Conservation (phyloP, 92 coral and sea anemone genomes). For the Desmophyllum pertusum region DNA sequence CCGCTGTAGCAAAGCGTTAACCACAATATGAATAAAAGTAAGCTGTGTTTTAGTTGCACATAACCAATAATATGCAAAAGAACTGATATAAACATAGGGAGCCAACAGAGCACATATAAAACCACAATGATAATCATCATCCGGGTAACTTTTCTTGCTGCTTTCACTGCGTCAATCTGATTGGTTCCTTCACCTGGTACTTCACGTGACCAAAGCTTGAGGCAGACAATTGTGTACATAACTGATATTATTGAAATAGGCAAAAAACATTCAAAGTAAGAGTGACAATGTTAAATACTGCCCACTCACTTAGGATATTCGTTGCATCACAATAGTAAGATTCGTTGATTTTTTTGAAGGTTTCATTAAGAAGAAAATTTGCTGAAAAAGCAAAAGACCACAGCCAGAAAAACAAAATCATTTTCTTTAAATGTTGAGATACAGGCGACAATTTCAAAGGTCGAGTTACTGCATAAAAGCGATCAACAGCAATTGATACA, state of each 20-base stretch:
- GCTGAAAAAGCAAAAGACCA: background rate
- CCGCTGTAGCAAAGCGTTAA: background rate
- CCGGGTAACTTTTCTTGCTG: slow-evolving; percentile 10
- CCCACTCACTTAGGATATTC: background rate
- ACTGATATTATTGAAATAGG: background rate
- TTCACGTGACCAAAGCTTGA: slow-evolving; percentile 17
- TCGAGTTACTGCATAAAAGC: slow-evolving; percentile 12
- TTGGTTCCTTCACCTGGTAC: slow-evolving; percentile 36
- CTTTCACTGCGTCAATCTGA: slow-evolving; percentile 9
- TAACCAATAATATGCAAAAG: background rate
- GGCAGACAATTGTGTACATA: slow-evolving; percentile 5
- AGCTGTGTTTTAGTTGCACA: background rate
- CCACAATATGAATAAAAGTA: background rate
- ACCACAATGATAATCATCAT: slow-evolving; percentile 19
- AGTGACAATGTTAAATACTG: background rate
- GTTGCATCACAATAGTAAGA: background rate
- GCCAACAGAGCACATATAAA: slow-evolving; percentile 17
- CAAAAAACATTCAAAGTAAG: background rate
- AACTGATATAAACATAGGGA: background rate
- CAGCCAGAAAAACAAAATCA: background rate
- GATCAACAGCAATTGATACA: slow-evolving; percentile 9
- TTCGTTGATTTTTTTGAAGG: background rate
- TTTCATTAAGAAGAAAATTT: background rate
- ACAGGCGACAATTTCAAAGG: slow-evolving; percentile 10
- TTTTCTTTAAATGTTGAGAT: background rate